Base-by-base conservation (phyloP, 2,888 invertebrate species). In the Drosophila nr. medialis region DNA sequence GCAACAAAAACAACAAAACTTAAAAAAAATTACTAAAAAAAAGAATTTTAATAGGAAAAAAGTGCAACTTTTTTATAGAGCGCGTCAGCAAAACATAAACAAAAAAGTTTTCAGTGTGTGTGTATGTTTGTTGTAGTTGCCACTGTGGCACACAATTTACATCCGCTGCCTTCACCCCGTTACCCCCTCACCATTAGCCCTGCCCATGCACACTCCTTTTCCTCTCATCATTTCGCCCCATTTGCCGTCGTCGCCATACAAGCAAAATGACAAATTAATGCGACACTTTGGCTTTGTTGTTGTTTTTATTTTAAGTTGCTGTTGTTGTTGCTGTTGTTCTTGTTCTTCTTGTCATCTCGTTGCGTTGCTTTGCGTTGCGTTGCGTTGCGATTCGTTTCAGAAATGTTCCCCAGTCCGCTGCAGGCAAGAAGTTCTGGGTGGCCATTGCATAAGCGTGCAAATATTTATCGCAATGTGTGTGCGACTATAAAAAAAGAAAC, bases 221-320 rank as follows among this genome's bases (percentile, higher is more conserved):
- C n/a, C 62, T 1, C n/a, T 11, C 59, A 60, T 67, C 53, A 55
- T 30, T 60, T 56, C 56, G 65, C 34, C 45, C 59, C 64, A 48
- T 58, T 56, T 64, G 68, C 64, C 78, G 75, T 79, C 86, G 83
- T 80, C 79, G 77, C 72, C 86, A 88, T 59, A 80, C 77, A 65
- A 73, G 73, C 77, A 69, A 82, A 89, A 86, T 84, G 84, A 84
- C 89, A 84, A 84, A 84, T 84, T 84, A 89, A 84, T 89, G 89
- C 78, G 72, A 77, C 72, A 72, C 86, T 83, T 86, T 69, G 60
- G 45, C 60, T 51, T 59, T 65, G 59, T 55, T 61, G 64, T 55
- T 55, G 55, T 29, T 45, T 15, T 2, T 24, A 4, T 45, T 45
- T 21, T 13, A 21, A 29, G 54, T 13, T 53, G 21, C 21, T 54